A percentile compares a stretch with the other conserved stretches of the same genome.
phyloP scores from a whole-genome alignment of 2,797 vertebrate genomes.

The Semotilus atromaculatus region DNA sequence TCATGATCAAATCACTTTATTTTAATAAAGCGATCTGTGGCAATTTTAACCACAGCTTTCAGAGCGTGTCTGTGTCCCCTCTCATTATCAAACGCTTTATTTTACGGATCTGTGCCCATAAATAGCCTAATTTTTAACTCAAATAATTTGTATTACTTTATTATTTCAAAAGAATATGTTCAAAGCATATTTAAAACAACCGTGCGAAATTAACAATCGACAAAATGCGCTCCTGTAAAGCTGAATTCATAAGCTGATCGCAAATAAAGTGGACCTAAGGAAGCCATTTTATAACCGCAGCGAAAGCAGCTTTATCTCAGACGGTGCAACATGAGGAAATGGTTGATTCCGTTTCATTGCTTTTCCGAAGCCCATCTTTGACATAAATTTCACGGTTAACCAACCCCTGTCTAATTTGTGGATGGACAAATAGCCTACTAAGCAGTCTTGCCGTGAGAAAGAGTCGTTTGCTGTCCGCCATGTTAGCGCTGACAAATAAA shows the following conservation, averaged over 20 bases:
- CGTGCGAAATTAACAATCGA: background rate
- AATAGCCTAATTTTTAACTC: background rate
- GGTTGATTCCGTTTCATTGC: conserved; percentile 54
- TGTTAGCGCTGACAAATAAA: conserved; percentile 42
- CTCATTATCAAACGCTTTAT: background rate
- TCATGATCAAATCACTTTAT: background rate
- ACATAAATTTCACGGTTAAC: background rate
- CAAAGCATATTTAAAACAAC: background rate
- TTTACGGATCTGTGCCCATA: background rate
- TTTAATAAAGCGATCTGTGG: background rate
- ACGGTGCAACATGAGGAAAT: conserved; percentile 66
- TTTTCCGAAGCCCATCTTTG: conserved; percentile 14
- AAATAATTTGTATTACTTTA: background rate
- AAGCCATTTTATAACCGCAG: conserved; percentile 76
- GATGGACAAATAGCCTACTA: background rate
- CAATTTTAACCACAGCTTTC: background rate
- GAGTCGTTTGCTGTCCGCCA: conserved; percentile 50
- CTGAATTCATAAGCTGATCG: conserved; percentile 22
- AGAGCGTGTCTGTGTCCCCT: background rate
- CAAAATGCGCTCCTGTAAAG: background rate
- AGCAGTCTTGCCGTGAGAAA: background rate
- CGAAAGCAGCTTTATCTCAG: conserved; percentile 61
- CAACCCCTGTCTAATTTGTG: background rate
- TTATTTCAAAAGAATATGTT: background rate
- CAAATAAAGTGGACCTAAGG: conserved; percentile 61